phyloP scores from a whole-genome alignment of 1,140 invertebrate species.

The Yoshiicerus persimilis region DNA sequence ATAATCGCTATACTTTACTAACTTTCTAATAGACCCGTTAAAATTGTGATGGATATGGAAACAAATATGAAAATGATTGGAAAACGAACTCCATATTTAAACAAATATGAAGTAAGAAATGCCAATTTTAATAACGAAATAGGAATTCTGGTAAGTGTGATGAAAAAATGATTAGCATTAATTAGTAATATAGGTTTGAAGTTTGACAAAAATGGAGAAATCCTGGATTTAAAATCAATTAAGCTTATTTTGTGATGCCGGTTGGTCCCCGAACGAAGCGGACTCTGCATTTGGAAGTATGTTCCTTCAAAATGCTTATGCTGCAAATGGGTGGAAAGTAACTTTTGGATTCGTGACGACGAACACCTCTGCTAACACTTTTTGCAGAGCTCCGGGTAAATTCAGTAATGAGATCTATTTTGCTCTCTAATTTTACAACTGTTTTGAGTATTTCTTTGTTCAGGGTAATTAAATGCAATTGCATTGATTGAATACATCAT shows the following conservation, averaged over 20 bases:
- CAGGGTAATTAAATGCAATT: neutral
- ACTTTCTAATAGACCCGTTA: constrained; percentile 63
- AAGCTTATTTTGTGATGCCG: constrained; percentile 65
- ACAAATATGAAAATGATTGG: constrained; percentile 67
- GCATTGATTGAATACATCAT: constrained; percentile 6
- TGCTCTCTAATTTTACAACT: neutral
- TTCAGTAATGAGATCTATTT: neutral
- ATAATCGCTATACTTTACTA: too few relatives aligned
- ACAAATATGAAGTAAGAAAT: constrained; percentile 51
- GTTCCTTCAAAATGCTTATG: constrained; percentile 39
- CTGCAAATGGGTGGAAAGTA: constrained; percentile 49
- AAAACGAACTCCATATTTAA: constrained; percentile 61
- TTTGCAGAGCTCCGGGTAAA: constrained; percentile 61
- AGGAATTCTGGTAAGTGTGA: constrained; percentile 27
- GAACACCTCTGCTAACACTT: constrained; percentile 41
- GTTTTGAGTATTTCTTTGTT: too few relatives aligned
- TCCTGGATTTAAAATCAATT: constrained; percentile 66
- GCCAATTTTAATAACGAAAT: constrained; percentile 37
- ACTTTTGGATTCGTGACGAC: constrained; percentile 52
- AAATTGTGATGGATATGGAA: constrained; percentile 65
- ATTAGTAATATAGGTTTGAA: constrained; percentile 47
- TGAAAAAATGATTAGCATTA: constrained; percentile 61
- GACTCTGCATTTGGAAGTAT: constrained; percentile 49
- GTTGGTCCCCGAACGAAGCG: constrained; percentile 63
- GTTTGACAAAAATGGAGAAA: constrained; percentile 64